Percentiles rank a stretch among this genome's conserved stretches.
Evolutionary conservation across 2,888 invertebrate genomes (phyloP).

Genomic region (Aleiodes alternator): DNA sequence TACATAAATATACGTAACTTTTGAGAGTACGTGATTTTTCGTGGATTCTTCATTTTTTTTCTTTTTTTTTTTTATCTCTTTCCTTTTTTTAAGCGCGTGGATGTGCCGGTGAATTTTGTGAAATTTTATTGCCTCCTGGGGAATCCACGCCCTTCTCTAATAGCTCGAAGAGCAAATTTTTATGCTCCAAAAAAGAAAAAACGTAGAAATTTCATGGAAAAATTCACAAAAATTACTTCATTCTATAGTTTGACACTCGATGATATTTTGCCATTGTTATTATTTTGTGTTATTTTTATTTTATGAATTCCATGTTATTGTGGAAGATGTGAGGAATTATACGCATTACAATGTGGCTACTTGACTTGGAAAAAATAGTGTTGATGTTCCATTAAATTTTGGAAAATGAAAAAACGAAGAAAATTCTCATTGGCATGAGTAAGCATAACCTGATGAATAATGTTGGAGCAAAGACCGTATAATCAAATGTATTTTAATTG

Average conservation of each 20-base stretch:
- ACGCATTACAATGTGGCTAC: not conserved
- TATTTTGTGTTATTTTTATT: slow-evolving; percentile 9
- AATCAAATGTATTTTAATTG: slow-evolving; percentile 17
- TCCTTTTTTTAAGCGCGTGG: slow-evolving; percentile 30
- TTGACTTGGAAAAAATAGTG: not conserved
- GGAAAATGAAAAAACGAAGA: slow-evolving; percentile 16
- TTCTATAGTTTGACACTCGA: not conserved
- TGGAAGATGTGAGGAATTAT: slow-evolving; percentile 15
- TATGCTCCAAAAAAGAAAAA: not conserved
- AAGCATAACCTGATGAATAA: slow-evolving; percentile 41
- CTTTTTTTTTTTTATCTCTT: slow-evolving; percentile 31
- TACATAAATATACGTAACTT: slow-evolving; percentile 23
- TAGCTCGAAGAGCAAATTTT: not conserved
- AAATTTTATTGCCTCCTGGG: slow-evolving; percentile 15
- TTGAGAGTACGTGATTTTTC: slow-evolving; percentile 42
- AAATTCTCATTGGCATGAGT: slow-evolving; percentile 37
- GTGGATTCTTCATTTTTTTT: slow-evolving; percentile 38
- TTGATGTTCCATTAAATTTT: not conserved
- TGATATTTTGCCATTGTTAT: not conserved
- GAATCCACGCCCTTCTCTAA: slow-evolving; percentile 11
- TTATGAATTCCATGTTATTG: slow-evolving; percentile 1
- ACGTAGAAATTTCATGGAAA: not conserved
- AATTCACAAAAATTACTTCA: not conserved
- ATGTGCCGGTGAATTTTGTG: slow-evolving; percentile 25
- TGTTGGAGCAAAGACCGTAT: slow-evolving; percentile 20